These are phyloP conservation scores for Magallana angulata DNA, from an alignment of 1,140 invertebrate genomes.

Conservation along the genomic window DNA sequence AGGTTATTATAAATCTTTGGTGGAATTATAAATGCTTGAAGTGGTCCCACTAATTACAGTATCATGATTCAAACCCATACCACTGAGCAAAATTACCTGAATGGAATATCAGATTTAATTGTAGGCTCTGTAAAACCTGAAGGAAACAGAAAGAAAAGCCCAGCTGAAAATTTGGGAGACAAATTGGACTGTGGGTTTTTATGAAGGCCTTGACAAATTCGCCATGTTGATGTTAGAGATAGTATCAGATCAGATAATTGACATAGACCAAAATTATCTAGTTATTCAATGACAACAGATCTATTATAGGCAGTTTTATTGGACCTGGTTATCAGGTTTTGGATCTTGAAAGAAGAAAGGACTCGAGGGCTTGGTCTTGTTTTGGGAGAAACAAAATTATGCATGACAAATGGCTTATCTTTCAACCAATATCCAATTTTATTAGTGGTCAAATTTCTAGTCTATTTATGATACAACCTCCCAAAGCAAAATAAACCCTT, in stretches of 20 bases:
- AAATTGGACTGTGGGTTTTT: slow-evolving; percentile 18
- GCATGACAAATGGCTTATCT: slow-evolving; percentile 17
- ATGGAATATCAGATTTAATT: slow-evolving; percentile 33
- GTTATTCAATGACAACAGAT: slow-evolving; percentile 28
- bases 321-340: slow-evolving; percentile 18
- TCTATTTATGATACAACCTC: background rate
- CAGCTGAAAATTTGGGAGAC: background rate
- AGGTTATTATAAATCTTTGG: too few relatives aligned
- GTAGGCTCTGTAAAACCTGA: background rate
- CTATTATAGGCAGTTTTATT: slow-evolving; percentile 18
- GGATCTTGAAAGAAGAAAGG: background rate
- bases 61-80: background rate
- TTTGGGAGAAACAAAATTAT: background rate
- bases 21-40: background rate
- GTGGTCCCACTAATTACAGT: background rate
- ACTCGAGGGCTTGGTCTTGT: slow-evolving; percentile 12
- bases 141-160: background rate
- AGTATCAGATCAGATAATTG: slow-evolving; percentile 31
- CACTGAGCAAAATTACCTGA: background rate
- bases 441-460: background rate
- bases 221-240: slow-evolving; percentile 19
- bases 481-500: too few relatives aligned
- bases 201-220: slow-evolving; percentile 24
- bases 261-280: slow-evolving; percentile 9
- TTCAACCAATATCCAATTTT: background rate